Base-by-base conservation (phyloP, 2,888 invertebrate genomes). In the Imbricaverruca yamaguchii region DNA sequence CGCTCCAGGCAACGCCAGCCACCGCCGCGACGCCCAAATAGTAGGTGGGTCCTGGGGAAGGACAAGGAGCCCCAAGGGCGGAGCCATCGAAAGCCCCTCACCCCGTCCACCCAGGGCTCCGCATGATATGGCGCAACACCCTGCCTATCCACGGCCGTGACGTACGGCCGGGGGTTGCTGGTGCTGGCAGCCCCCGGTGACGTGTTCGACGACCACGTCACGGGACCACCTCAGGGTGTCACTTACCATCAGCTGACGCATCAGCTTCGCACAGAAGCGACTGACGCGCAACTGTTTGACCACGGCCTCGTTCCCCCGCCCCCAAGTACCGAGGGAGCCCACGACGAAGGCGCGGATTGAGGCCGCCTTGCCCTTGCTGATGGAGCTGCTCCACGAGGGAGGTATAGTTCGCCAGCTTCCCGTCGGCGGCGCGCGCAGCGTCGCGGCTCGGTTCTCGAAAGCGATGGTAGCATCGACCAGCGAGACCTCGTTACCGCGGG, bases 151-250 rank as follows among this genome's bases (percentile, higher is more conserved):
- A 18, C 61, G 61, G 61, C 15, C 61, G 61, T 7, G 61, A 8
- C 18, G 18, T 15, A 7, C 61, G 61, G 18, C 61, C 18, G 9
- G 3, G 61, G 61, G 18, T 13, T 18, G 18, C 61, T 61, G 18
- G 61, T 61, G 15, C 61, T 61, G 61, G 61, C 84, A 69, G 0
- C 82, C 80, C 18, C 86, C 86, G 2, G 85, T 84, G 11, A 86
- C 82, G 81, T 86, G 86, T 57, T 86, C 85, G 7, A 86, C 84
- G 82, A 86, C 87, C 0, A 86, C 85, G 83, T 87, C 86, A 7
- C 86, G 81, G 12, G 85, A 84, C 86, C 86, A 86, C 0, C 84
- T 81, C 39, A 86, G 85, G 18, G 82, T 81, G 53, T 86, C 85
- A 0, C 84, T 84, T 0, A 86, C 84, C 83, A 85, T 85, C 25